Evolutionary conservation across 2,113 vertebrate species (phyloP), one percentile per base, ranked within the genome.

Genomic region (Ochotona curzoniae): DNA sequence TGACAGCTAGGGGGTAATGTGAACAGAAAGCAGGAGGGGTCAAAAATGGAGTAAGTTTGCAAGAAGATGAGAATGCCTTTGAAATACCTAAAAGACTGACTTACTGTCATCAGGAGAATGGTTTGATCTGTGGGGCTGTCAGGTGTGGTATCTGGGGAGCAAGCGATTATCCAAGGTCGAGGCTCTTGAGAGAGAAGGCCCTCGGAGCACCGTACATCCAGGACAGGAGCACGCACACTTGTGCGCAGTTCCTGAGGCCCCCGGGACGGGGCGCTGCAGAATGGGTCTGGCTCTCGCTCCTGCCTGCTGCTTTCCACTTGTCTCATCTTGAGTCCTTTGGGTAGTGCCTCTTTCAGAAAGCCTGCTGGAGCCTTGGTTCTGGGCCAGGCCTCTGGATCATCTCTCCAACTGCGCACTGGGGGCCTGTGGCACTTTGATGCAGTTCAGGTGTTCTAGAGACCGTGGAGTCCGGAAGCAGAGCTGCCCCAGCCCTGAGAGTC

Each of bases 41-140:
- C 57, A 66, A 96, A 97, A 93, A 97, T 89, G 94, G 94, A 96
- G 84, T 69, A 95, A 93, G 96, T 97, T 91, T 97, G 82, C 94
- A 85, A 90, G 78, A 94, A 90, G 81, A 87, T 95, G 96, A 94
- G 82, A 88, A 92, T 75, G 90, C 89, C 93, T 97, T 97, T 96
- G 95, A 97, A 97, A 95, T 92, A 92, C 69, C 87, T 85, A 21
- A 60, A 91, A 67, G 80, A 81, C 91, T 86, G 93, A 91, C 90
- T 94, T 25, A 10, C 23, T 83, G 26, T 95, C 90, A 51, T 96
- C 76, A 38, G 90, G 49, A 21, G 76, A 82, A 47, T 78, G 18
- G 64, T 94, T 94, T 93, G 92, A 61, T 54, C 47, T 35, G 17
- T 12, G n/a, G 20, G 54, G 1, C 6, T 25, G 61, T 47, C 51